Base-by-base conservation (phyloP, 1,140 invertebrate species). In the Achatina immaculata region DNA sequence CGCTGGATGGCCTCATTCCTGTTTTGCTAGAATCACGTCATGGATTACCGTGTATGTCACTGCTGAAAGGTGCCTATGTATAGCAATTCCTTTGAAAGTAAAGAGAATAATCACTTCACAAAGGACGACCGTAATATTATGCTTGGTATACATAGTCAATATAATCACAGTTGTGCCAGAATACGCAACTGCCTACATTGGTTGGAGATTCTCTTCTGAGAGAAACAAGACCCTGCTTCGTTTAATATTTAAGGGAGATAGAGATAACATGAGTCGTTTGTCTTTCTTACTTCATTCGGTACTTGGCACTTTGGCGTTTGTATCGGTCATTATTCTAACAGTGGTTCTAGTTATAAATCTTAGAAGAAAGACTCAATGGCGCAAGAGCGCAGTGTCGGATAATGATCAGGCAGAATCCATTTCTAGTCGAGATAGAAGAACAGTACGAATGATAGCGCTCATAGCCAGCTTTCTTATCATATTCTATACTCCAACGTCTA, bases 11-110 rank as follows among this genome's bases (percentile, higher is more conserved):
- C 45, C 45, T 7, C 40, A 51, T 51, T 4, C 28, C 24, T 48
- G 9, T 34, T 74, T 74, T 34, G 45, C 45, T 34, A 6, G 72
- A 11, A 45, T 42, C 7, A 48, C 72, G 4, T 16, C 14, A 6
- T 74, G 72, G 72, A 74, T 74, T 6, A 74, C 72, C 19, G 45
- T 45, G 24, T 74, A 40, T 34, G 45, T 74, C 24, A 74, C 21
- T 11, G n/a, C 51, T 74, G 72, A 74, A 34, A 9, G 72, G 4
- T 74, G 72, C 31, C 42, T 74, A 7, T 48, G 72, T 34, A 31
- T 74, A 6, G 40, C 45, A 4, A 16, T 51, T 9, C 72, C 72
- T 11, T 51, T 74, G 11, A 74, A 51, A 34, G 45, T 45, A 6
- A 74, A 51, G 31, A 34, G 9, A 6, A 9, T 74, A 7, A 21